phyloP scores from a whole-genome alignment of 30 jellyfish, hydroid and myxozoan species.

The Aurelia sp. region DNA sequence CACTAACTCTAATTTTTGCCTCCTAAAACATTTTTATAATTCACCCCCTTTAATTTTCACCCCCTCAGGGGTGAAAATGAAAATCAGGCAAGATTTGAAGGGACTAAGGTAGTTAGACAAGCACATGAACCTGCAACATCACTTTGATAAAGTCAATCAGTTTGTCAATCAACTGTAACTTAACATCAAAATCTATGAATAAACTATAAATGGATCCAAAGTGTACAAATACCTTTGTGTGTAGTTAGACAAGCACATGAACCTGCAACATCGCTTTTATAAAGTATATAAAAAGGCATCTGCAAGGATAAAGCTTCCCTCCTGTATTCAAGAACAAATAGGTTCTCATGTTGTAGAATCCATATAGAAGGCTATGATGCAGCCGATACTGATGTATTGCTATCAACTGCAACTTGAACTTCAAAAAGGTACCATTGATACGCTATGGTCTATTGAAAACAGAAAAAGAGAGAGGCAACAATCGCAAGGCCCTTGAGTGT shows the following conservation, averaged over 20 bases:
- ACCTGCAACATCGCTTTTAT: slow-evolving; percentile 5
- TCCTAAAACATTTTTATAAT: too few species aligned
- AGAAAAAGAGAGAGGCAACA: slow-evolving; percentile 61
- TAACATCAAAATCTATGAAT: too few species aligned
- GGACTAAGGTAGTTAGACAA: slow-evolving; percentile 17
- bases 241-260: slow-evolving; percentile 19
- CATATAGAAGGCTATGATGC: slow-evolving; percentile 52
- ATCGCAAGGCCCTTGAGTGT: slow-evolving; percentile 35
- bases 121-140: slow-evolving; percentile 36
- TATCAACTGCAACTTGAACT: slow-evolving; percentile 60
- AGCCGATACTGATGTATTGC: slow-evolving; percentile 36
- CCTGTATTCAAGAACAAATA: slow-evolving; percentile 42
- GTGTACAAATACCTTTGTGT: background rate
- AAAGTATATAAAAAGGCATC: slow-evolving; percentile 45
- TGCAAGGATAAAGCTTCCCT: slow-evolving; percentile 59
- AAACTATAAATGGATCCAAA: too few species aligned
- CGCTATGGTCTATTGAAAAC: slow-evolving; percentile 49
- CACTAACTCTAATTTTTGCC: too few species aligned
- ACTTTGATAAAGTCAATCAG: slow-evolving; percentile 20
- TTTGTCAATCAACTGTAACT: too few species aligned
- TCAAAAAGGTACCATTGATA: slow-evolving; percentile 64
- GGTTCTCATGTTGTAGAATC: slow-evolving; percentile 65
- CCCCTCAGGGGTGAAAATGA: too few species aligned
- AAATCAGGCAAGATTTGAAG: too few species aligned
- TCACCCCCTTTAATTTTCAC: too few species aligned